These are phyloP conservation scores for Podarcis cretensis DNA, from an alignment of 2,113 vertebrate genomes.

Conservation along the genomic window DNA sequence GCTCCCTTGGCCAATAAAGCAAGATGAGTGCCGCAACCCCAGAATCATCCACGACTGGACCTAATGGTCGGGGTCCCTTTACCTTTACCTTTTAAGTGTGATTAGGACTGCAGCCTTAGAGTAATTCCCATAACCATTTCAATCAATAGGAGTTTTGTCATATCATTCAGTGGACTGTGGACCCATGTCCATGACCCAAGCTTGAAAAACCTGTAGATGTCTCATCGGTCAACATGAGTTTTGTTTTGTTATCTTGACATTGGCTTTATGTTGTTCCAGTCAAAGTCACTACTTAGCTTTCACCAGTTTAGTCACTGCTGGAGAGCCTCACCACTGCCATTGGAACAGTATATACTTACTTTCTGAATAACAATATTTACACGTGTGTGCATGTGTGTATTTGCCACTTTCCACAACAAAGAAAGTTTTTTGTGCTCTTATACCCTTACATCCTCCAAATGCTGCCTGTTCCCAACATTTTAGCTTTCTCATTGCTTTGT, in stretches of 20 bases:
- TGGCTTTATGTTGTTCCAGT: not conserved
- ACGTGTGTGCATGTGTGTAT: not conserved
- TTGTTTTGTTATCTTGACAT: not conserved
- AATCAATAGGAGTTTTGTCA: not conserved
- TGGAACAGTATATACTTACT: not conserved
- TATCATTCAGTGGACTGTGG: not conserved
- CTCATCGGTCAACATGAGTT: not conserved
- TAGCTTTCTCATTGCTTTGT: not conserved
- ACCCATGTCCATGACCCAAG: not conserved
- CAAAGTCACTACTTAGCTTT: not conserved
- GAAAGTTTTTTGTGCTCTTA: not conserved
- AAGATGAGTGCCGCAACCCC: too few species aligned
- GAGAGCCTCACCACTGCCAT: not conserved
- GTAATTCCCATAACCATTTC: not conserved
- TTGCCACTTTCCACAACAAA: not conserved
- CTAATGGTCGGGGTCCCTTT: too few species aligned
- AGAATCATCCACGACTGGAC: too few species aligned
- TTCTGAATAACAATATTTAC: not conserved
- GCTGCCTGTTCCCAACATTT: not conserved
- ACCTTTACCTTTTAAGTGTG: not conserved
- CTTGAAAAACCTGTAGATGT: not conserved
- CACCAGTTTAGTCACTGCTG: not conserved
- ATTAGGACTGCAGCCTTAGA: not conserved
- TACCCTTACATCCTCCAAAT: not conserved
- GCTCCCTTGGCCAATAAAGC: too few species aligned